A percentile compares a stretch with the other conserved stretches of the same genome.
These are phyloP conservation scores for Byasa hedistus DNA, from an alignment of 2,888 invertebrate species.

Conservation along the genomic window DNA sequence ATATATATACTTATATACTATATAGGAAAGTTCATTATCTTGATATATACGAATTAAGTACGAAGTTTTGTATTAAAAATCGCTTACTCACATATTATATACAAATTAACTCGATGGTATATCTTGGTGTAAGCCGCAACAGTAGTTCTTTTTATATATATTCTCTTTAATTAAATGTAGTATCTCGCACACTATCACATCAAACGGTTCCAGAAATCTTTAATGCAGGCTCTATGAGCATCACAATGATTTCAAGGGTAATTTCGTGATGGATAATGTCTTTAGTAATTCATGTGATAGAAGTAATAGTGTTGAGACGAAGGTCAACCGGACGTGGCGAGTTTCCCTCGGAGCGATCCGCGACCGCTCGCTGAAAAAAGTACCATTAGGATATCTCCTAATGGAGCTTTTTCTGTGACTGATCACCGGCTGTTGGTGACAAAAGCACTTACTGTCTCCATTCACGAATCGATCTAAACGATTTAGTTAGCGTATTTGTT, in stretches of 20 bases:
- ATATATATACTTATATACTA: background rate
- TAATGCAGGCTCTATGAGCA: too few species aligned
- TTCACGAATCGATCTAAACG: background rate
- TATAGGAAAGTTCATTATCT: too few species aligned
- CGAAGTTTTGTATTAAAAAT: too few species aligned
- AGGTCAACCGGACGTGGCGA: slow-evolving; percentile 15
- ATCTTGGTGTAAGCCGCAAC: too few species aligned
- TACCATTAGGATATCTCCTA: slow-evolving; percentile 14
- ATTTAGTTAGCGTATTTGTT: background rate
- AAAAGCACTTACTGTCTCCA: slow-evolving; percentile 21
- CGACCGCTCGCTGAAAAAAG: slow-evolving; percentile 17
- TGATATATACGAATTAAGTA: too few species aligned
- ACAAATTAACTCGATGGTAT: too few species aligned
- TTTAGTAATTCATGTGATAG: slow-evolving; percentile 12
- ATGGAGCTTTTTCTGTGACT: slow-evolving; percentile 25
- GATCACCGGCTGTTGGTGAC: slow-evolving; percentile 20
- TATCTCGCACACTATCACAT: too few species aligned
- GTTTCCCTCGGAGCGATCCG: background rate
- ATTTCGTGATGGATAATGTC: background rate
- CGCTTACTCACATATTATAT: background rate
- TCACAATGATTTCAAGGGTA: too few species aligned
- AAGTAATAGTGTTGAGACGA: slow-evolving; percentile 2
- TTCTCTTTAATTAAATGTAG: too few species aligned
- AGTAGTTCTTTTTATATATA: too few species aligned
- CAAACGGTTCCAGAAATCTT: too few species aligned